phyloP scores from a whole-genome alignment of 1,140 invertebrate species.

The Drosophila kepulauana region DNA sequence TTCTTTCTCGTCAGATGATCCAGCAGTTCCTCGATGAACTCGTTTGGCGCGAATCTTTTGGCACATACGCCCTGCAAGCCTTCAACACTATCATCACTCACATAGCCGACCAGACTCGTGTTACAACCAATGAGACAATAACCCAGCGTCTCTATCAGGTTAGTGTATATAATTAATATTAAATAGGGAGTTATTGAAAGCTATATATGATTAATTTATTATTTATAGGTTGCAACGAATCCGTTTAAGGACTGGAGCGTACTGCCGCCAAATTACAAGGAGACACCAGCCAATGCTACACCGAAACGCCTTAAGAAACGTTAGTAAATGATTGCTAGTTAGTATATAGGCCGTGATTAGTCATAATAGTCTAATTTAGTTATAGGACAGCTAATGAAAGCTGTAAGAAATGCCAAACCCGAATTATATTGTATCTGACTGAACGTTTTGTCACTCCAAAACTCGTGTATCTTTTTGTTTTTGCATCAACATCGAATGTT shows the following conservation, averaged over 20 bases:
- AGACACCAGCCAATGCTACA: slow-evolving; percentile 75
- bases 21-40: slow-evolving; percentile 96
- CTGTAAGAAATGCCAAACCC: slow-evolving; percentile 44
- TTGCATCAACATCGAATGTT: slow-evolving; percentile 22
- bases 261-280: slow-evolving; percentile 81
- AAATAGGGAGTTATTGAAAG: no score
- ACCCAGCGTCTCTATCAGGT: slow-evolving; percentile 85
- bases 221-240: slow-evolving; percentile 89
- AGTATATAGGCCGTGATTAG: slow-evolving; percentile 56
- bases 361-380: slow-evolving; percentile 45
- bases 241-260: slow-evolving; percentile 93
- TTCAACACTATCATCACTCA: slow-evolving; percentile 93
- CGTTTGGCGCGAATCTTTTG: slow-evolving; percentile 91
- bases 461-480: slow-evolving; percentile 24
- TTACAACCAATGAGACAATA: slow-evolving; percentile 86
- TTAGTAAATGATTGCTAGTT: slow-evolving; percentile 68
- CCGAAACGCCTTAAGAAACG: slow-evolving; percentile 84
- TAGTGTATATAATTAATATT: slow-evolving; percentile 20
- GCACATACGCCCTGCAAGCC: slow-evolving; percentile 89
- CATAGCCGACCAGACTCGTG: slow-evolving; percentile 91
- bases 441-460: slow-evolving; percentile 72
- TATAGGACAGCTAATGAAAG: slow-evolving; percentile 13
- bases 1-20: slow-evolving; percentile 93
- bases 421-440: slow-evolving; percentile 57
- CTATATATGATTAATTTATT: slow-evolving; percentile 81